Percentiles rank a stretch among this genome's conserved stretches.
phyloP scores from a whole-genome alignment of 2,888 invertebrate species.

The Synanthedon andrenaeformis region DNA sequence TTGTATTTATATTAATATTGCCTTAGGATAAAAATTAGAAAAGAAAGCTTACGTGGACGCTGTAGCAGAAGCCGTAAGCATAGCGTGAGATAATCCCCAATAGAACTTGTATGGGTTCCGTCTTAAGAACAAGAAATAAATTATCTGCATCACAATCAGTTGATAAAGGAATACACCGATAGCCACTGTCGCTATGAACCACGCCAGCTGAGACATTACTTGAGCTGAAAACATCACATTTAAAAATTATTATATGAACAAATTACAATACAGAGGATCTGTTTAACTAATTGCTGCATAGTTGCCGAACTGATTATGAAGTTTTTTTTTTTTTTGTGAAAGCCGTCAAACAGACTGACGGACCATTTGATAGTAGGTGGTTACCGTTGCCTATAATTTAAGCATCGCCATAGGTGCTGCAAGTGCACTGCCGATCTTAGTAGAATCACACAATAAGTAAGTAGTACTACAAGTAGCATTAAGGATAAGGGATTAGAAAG shows the following conservation, averaged over 20 bases:
- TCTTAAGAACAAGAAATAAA: constrained; percentile 83
- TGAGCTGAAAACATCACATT: constrained; percentile 41
- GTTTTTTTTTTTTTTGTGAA: too few relatives aligned
- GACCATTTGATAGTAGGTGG: too few relatives aligned
- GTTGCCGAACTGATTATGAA: too few relatives aligned
- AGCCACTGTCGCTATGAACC: constrained; percentile 86
- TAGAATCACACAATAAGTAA: too few relatives aligned
- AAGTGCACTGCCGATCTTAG: too few relatives aligned
- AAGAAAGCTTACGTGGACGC: constrained; percentile 84
- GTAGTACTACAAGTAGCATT: too few relatives aligned
- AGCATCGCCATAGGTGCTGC: too few relatives aligned
- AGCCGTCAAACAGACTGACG: too few relatives aligned
- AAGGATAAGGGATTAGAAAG: too few relatives aligned
- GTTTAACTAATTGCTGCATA: not conserved
- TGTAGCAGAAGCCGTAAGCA: constrained; percentile 89
- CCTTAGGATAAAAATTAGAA: too few relatives aligned
- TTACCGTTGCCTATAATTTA: too few relatives aligned
- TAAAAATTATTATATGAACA: not conserved
- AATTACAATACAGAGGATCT: not conserved
- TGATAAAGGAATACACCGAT: constrained; percentile 87
- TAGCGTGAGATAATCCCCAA: constrained; percentile 83
- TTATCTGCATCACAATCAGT: constrained; percentile 83
- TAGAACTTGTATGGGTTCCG: constrained; percentile 91
- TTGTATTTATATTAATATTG: too few relatives aligned
- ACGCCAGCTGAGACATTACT: constrained; percentile 75